phyloP scores from a whole-genome alignment of 2,888 invertebrate species.

The Dynastes grantii region DNA sequence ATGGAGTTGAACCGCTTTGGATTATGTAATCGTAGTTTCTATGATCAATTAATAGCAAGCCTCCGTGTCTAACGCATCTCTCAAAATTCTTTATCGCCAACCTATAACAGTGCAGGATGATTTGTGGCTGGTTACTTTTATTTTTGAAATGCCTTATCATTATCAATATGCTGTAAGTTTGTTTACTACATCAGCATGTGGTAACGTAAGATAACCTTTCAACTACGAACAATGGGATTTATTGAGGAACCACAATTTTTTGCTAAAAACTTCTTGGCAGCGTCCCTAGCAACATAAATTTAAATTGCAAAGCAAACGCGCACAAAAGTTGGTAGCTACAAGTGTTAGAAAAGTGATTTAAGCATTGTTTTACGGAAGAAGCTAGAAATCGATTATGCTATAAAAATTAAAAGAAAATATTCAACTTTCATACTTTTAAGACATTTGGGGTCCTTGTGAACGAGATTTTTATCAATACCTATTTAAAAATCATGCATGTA shows the following conservation, averaged over 20 bases:
- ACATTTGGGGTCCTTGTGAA: no score
- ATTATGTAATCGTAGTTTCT: conserved; percentile 91
- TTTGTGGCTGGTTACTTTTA: not conserved
- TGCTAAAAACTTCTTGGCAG: no score
- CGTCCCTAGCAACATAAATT: no score
- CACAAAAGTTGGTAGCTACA: no score
- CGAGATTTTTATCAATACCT: no score
- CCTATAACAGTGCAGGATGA: conserved; percentile 62
- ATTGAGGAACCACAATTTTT: not conserved
- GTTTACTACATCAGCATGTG: conserved; percentile 9
- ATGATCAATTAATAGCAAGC: conserved; percentile 89
- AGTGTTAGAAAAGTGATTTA: no score
- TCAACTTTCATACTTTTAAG: no score
- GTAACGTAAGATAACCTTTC: not conserved
- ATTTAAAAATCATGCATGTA: no score
- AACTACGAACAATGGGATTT: not conserved
- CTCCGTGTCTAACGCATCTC: conserved; percentile 87
- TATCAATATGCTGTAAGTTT: conserved; percentile 15
- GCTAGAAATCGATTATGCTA: no score
- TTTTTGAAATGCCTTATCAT: conserved; percentile 11
- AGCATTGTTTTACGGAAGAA: no score
- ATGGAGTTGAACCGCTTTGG: conserved; percentile 82
- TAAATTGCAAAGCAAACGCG: no score
- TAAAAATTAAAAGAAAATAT: no score
- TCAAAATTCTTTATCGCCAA: conserved; percentile 87